Evolutionary conservation across 2,797 vertebrate species (phyloP).

Genomic region (Tapirus indicus): DNA sequence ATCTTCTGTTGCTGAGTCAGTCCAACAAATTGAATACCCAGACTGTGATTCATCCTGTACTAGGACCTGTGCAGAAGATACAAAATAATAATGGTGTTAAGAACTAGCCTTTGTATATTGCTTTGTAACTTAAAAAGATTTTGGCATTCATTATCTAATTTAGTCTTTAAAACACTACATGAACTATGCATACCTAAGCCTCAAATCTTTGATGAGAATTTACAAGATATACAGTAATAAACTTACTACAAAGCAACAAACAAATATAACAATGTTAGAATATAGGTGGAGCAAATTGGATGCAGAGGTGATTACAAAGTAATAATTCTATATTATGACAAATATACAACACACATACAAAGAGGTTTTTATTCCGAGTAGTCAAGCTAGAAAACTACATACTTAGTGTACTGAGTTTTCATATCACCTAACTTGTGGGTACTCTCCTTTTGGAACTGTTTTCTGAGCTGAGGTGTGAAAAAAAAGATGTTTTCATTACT

Average conservation of each 20-base stretch:
- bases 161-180: not conserved
- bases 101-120: not conserved
- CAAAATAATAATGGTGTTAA: conserved; percentile 16
- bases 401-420: not conserved
- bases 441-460: not conserved
- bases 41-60: not conserved
- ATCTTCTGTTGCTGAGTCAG: not conserved
- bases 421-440: not conserved
- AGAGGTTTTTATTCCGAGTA: not conserved
- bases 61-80: not conserved
- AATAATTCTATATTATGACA: not conserved
- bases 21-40: not conserved
- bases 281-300: not conserved
- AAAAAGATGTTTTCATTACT: not conserved
- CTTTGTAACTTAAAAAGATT: conserved; percentile 31
- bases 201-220: not conserved
- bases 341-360: not conserved
- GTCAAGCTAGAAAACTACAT: not conserved
- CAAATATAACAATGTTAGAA: not conserved
- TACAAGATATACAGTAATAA: conserved; percentile 2
- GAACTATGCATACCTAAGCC: not conserved
- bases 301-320: not conserved
- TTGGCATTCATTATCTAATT: conserved; percentile 29
- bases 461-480: not conserved
- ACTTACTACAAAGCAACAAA: conserved; percentile 4